Evolutionary conservation across 2,888 invertebrate genomes (phyloP), one percentile per base, ranked within the genome.

Genomic region (Caenorhabditis japonica): DNA sequence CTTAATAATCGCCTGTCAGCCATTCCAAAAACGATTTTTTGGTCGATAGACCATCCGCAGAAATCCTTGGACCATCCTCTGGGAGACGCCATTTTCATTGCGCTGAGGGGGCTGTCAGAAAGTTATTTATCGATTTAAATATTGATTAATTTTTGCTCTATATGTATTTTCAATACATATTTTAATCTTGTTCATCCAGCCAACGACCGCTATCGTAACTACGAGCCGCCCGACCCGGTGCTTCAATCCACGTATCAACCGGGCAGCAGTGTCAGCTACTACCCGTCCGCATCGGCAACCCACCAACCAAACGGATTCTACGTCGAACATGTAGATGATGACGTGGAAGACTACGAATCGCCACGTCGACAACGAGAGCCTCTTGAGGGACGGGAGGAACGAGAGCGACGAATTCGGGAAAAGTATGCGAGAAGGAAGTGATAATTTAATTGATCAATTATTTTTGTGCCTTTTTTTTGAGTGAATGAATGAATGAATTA

Each of bases 191-290:
- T 17, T 19, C 21, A 41, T 53, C 17, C 30, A 62, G 61, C 21
- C 8, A 33, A 38, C 13, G 53, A 60, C 4, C 25, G 19, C 19
- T 59, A 36, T 36, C 44, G 59, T 3, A 23, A 41, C 1, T 62
- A 71, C 36, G 64, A 64, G n/a, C 33, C 51, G 2, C n/a, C n/a
- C n/a, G 64, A 72, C 4, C 55, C 30, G 21, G 49, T 27, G 10
- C 49, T 41, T 4, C 72, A 73, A 15, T 73, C 73, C 3, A 56
- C 52, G 12, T 73, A 73, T 51, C 73, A 73, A 41, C 61, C 60
- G 15, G 73, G 73, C 12, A 53, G 52, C 46, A 66, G 64, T 23
- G 43, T 72, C 21, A 73, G 73, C 30, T 72, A 72, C 49, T 72
- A 72, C 51, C 72, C 72, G 25, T 60, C 72, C 23, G 49, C 41